A percentile compares a stretch with the other conserved stretches of the same genome.
phyloP scores from a whole-genome alignment of 1,140 invertebrate species.

The Trissolcus basalis region DNA sequence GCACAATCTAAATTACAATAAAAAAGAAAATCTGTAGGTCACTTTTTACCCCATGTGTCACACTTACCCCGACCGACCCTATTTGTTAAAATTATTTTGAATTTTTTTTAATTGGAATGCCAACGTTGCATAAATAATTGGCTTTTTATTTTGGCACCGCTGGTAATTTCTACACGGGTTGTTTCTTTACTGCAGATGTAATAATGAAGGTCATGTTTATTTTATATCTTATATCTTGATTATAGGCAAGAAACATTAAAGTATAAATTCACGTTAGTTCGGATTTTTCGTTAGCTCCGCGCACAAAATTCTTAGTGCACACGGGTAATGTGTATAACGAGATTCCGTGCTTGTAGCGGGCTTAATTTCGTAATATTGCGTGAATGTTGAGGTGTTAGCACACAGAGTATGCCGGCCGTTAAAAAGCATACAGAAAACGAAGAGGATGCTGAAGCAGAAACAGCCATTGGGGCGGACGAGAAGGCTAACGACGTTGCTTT shows the following conservation, averaged over 20 bases:
- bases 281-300: conserved; percentile 51
- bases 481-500: conserved; percentile 62
- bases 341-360: conserved; percentile 58
- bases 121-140: too few relatives aligned
- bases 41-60: too few relatives aligned
- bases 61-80: too few relatives aligned
- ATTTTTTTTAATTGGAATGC: too few relatives aligned
- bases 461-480: conserved; percentile 50
- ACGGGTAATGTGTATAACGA: conserved; percentile 54
- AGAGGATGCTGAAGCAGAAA: conserved; percentile 35
- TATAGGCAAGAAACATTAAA: conserved; percentile 52
- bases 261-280: conserved; percentile 55
- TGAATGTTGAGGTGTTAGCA: conserved; percentile 52
- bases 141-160: too few relatives aligned
- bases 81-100: too few relatives aligned
- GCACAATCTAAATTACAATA: too few relatives aligned
- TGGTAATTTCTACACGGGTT: background rate
- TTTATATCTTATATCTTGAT: conserved; percentile 38
- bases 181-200: background rate
- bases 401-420: conserved; percentile 46
- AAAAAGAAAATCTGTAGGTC: too few relatives aligned
- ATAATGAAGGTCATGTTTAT: background rate
- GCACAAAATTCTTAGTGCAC: conserved; percentile 45
- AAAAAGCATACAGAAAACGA: conserved; percentile 54
- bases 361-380: conserved; percentile 62